Conservation (phyloP, 2,113 vertebrate species). For the Heterotis niloticus region DNA sequence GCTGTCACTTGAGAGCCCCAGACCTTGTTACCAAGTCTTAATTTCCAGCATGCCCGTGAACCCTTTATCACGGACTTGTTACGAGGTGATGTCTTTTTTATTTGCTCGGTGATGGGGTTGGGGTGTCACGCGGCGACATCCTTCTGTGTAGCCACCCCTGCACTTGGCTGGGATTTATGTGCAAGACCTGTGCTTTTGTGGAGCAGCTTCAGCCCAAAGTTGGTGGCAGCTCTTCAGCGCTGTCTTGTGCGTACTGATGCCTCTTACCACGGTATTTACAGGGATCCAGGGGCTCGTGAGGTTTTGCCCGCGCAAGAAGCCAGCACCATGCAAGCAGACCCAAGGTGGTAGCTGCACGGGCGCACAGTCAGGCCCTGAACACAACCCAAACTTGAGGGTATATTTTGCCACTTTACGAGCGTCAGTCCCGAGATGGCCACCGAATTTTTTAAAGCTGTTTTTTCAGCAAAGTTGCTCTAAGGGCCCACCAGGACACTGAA, state of each 20-base stretch:
- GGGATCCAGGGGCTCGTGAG: not conserved
- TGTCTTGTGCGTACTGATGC: not conserved
- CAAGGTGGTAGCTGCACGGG: no score
- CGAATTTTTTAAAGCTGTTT: no score
- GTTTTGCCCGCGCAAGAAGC: not conserved
- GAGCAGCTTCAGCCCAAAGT: not conserved
- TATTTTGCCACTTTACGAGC: no score
- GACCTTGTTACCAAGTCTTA: slow-evolving; percentile 91
- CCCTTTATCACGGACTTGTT: slow-evolving; percentile 89
- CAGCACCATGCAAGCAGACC: not conserved
- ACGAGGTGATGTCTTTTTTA: slow-evolving; percentile 84
- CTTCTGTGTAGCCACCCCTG: slow-evolving; percentile 77
- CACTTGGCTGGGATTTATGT: slow-evolving; percentile 59
- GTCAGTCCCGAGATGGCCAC: no score
- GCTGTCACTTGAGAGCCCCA: slow-evolving; percentile 80
- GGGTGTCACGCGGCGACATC: slow-evolving; percentile 81
- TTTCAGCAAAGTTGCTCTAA: no score
- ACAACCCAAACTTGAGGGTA: no score
- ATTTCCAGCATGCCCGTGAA: slow-evolving; percentile 82
- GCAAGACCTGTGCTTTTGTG: slow-evolving; percentile 26
- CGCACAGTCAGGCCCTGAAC: no score
- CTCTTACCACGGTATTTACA: not conserved
- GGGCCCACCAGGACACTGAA: no score
- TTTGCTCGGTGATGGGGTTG: slow-evolving; percentile 79
- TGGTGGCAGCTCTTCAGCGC: not conserved